Evolutionary conservation across 2,113 vertebrate genomes (phyloP), one percentile per base, ranked within the genome.

Genomic region (Pangasianodon hypophthalmus): DNA sequence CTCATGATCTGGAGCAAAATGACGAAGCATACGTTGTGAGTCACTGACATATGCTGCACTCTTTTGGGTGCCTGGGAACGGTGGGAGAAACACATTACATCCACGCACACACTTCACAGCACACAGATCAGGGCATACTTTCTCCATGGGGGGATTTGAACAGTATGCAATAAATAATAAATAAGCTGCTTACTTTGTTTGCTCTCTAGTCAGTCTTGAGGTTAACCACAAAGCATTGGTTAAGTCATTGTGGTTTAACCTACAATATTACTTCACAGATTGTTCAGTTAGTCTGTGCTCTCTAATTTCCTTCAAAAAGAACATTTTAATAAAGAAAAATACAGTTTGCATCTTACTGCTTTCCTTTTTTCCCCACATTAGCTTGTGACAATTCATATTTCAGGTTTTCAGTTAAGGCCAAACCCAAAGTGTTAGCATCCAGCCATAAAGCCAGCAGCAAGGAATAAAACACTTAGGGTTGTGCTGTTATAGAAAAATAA

Each of bases 1-100:
- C 81, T 88, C n/a, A 24, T 83, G 87, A 90, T 84, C 79, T 92
- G 89, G 87, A 90, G 79, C 87, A 85, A 88, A 90, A 87, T 92
- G 89, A 67, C 50, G 75, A 90, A 56, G 87, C 91, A 90, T 90
- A 90, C 29, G 89, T 86, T 90, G 73, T 91, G 91, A 92, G 87
- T 90, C 91, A 92, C 84, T 88, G 89, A 71, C 89, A 87, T 92
- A 88, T 90, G 89, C 79, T n/a, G 48, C 73, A 87, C 87, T 89
- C 79, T 88, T 88, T 88, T 79, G 91, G 89, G 91, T 92, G 91
- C 89, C 91, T 86, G 46, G 77, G 89, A 91, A 90, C 91, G 84
- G 81, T 71, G 48, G 87, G 89, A 88, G 89, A 71, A 90, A 84
- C 62, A 87, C 79, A 88, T 83, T 58, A 82, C 60, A 62, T 84